These are phyloP conservation scores for Madoqua kirkii DNA, from an alignment of 2,113 vertebrate species.

Conservation along the genomic window DNA sequence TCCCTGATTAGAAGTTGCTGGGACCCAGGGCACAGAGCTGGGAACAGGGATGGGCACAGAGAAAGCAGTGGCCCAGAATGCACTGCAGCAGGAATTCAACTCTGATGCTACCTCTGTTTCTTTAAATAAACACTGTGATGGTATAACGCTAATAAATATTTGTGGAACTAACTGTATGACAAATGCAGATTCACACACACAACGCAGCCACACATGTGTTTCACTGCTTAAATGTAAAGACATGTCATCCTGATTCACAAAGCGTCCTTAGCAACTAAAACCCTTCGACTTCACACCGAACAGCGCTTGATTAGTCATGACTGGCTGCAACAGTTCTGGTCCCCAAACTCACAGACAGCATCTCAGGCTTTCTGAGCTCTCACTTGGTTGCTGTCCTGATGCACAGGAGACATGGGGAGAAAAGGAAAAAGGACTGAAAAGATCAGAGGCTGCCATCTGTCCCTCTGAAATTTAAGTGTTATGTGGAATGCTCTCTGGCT, in stretches of 20 bases:
- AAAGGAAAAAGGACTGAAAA: background rate
- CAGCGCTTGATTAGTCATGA: background rate
- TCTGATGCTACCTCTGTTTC: background rate
- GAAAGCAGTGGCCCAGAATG: background rate
- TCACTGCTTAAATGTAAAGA: background rate
- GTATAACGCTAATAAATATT: background rate
- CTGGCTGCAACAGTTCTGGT: background rate
- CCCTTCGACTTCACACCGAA: background rate
- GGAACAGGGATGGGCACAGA: fast-evolving
- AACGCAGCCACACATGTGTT: background rate
- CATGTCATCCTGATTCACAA: no score
- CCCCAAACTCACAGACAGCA: no score
- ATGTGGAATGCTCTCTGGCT: background rate
- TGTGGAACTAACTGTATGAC: background rate
- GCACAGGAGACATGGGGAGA: background rate
- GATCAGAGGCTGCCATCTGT: background rate
- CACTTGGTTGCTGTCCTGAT: background rate
- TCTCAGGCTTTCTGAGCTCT: background rate
- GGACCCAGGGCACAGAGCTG: background rate
- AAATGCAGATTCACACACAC: no score
- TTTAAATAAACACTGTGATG: background rate
- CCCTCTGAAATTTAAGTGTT: background rate
- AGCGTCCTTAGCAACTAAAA: background rate
- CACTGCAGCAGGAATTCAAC: background rate
- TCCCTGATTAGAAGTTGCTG: background rate